These are phyloP conservation scores for Tarsius wallacei DNA, from an alignment of 2,797 vertebrate genomes.

Conservation along the genomic window DNA sequence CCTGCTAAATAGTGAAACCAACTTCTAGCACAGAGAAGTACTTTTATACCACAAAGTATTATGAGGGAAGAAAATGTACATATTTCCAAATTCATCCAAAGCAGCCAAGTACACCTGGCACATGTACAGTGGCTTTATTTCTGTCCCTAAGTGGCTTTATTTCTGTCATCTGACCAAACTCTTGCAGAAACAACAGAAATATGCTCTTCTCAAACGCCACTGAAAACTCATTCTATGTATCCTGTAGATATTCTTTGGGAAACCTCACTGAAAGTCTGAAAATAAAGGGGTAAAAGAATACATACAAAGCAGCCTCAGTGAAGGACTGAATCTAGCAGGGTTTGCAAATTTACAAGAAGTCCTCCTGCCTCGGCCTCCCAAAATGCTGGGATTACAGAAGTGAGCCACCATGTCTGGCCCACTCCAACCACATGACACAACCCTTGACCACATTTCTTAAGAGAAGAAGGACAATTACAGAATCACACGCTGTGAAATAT, in stretches of 20 bases:
- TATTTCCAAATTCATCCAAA: constrained; percentile 24
- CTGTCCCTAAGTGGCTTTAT: background rate
- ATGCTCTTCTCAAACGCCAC: background rate
- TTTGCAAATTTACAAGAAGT: background rate
- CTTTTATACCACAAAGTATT: background rate
- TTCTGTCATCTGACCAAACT: background rate
- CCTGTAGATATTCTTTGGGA: background rate
- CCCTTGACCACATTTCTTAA: background rate
- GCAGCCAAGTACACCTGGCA: background rate
- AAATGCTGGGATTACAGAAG: too few relatives aligned
- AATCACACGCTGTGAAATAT: background rate
- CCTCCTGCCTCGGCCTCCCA: too few relatives aligned
- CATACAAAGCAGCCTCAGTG: background rate
- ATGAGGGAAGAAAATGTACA: background rate
- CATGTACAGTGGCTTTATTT: background rate
- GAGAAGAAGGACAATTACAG: background rate
- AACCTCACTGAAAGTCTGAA: background rate
- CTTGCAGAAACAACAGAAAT: background rate
- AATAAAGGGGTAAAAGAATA: background rate
- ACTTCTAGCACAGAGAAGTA: background rate
- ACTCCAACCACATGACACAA: background rate
- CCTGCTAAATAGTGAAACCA: background rate
- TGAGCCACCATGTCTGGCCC: too few relatives aligned
- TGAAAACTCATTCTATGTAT: background rate
- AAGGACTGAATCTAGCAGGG: background rate